Evolutionary conservation across 1,140 invertebrate species (phyloP), one percentile per base, ranked within the genome.

Genomic region (Marisa cornuarietis): DNA sequence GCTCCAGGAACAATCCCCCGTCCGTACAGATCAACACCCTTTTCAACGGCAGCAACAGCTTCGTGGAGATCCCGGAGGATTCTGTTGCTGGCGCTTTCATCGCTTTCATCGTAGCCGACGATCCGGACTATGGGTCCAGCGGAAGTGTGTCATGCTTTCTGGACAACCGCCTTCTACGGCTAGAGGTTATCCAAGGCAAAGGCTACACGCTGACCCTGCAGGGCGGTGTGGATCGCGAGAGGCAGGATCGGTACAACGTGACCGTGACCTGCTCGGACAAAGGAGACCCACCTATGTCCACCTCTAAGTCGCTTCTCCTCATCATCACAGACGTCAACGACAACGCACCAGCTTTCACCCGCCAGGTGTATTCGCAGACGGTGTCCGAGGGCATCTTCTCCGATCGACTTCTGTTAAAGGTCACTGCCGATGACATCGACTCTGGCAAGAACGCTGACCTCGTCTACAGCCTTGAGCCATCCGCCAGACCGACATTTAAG

Each of bases 391-490:
- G 88, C 54, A 80, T 71, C 13, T 65, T 79, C 20, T 79, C 81
- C 3, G 83, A 83, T 13, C 77, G 81, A 11, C 63, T 62, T 26
- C 80, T 89, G 16, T 92, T 95, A 7, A 93, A 94, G 85, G 93
- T 96, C 0, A 91, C 92, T 68, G 96, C 96, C 6, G 93, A 94
- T 69, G 96, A 98, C 89, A 92, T 93, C 84, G 97, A 98, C 89
- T 92, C 93, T 74, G 96, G 95, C 5, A 93, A 93, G 74, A 97
- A 97, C 81, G 80, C 72, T 10, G 79, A 83, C 18, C 26, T 86
- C 5, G 66, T 31, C n/a, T 86, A 84, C 71, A 79, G 71, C 61
- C 62, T 85, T 11, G 78, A 79, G 13, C 13, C n/a, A 13, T 75
- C 65, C 2, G 80, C 66, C 18, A 31, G 26, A 10, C 54, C 66